Conservation (phyloP, 2,888 invertebrate genomes). For the Tortrix viridana region DNA sequence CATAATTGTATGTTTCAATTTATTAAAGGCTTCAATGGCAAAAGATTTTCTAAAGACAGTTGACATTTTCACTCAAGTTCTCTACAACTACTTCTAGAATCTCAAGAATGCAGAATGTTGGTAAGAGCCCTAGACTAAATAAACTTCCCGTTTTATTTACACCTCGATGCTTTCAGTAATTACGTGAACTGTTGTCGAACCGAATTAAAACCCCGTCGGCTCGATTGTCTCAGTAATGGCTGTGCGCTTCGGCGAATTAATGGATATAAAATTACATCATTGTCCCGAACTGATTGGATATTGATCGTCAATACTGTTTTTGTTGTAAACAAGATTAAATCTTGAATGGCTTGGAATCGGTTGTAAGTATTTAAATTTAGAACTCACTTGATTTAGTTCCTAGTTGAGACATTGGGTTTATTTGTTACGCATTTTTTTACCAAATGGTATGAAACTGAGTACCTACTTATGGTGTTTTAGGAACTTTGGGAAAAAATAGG, state of each 20-base stretch:
- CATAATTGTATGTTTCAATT: no score
- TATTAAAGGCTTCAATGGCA: no score
- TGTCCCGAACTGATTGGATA: conserved; percentile 52
- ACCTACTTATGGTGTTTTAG: no score
- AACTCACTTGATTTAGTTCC: no score
- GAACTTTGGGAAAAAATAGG: no score
- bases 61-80: no score
- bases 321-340: conserved; percentile 15
- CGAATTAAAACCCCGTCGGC: conserved; percentile 51
- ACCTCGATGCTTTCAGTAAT: conserved; percentile 21
- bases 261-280: conserved; percentile 52
- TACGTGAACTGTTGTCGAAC: conserved; percentile 38
- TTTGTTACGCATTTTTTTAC: no score
- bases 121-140: not conserved
- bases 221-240: conserved; percentile 53
- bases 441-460: no score
- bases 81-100: no score
- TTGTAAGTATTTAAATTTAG: not conserved
- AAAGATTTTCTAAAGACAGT: no score
- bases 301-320: conserved; percentile 34
- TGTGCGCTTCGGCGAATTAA: conserved; percentile 48
- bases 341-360: not conserved
- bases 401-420: no score
- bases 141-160: conserved; percentile 12
- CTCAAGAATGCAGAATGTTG: no score